Evolutionary conservation across 2,888 invertebrate species (phyloP), one percentile per base, ranked within the genome.

Genomic region (Deilephila elpenor): DNA sequence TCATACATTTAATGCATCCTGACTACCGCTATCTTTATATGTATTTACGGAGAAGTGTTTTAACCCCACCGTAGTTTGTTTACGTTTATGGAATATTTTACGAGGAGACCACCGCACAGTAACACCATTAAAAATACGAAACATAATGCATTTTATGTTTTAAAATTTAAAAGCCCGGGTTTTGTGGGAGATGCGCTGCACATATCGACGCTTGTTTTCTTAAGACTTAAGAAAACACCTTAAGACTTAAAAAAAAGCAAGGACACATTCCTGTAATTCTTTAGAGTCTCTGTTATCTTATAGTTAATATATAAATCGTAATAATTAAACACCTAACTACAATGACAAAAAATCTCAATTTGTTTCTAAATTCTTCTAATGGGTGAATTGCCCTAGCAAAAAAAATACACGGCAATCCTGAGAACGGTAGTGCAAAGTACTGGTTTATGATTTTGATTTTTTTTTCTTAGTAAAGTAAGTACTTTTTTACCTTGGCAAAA

Each of bases 1-100:
- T 77, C 74, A 74, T 71, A 73, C 53, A 71, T 71, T 77, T 78
- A 79, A 79, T 78, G 77, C 77, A 75, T 73, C 75, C 71, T 78
- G 76, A 78, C 76, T 76, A 75, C 71, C 74, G 71, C 71, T 76
- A 79, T 78, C 76, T 77, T 75, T 74, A 75, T 78, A 74, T 74
- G 75, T 25, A 25, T 25, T 0, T 76, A 76, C 71, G 64, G 74
- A 72, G 75, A 77, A 76, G 71, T 75, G 59, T 75, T 75, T 73
- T 17, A 64, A 14, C 51, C 5, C 25, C 44, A 25, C 25, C 14
- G 20, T 44, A 14, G 25, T 25, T 51, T 14, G 51, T 44, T 67
- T 29, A 29, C 25, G 14, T 67, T 51, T 20, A 17, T 25, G 44
- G 67, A 61, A 51, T 67, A n/a, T 67, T 67, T 67, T 51, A 67